Conservation (phyloP, 1,140 invertebrate species). For the Ridgeia piscesae region DNA sequence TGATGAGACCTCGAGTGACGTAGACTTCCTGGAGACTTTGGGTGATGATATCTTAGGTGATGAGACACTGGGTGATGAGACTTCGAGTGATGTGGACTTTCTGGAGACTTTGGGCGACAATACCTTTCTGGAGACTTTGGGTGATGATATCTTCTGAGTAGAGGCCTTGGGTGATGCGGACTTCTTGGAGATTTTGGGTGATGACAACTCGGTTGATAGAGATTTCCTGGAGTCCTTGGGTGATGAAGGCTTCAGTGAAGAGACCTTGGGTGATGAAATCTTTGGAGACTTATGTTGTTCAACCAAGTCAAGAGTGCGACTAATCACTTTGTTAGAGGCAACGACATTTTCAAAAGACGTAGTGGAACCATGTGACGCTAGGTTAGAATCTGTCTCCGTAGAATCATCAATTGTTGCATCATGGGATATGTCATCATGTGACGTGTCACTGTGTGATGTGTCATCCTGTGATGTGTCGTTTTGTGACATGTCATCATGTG, state of each 20-base stretch:
- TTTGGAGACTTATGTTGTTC: neutral
- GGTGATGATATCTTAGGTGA: too few relatives aligned
- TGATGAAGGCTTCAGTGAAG: neutral
- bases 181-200: too few relatives aligned
- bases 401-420: neutral
- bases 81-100: too few relatives aligned
- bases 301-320: neutral
- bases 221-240: too few relatives aligned
- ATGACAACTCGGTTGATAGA: too few relatives aligned
- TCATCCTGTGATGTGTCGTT: neutral
- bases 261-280: neutral
- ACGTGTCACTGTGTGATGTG: neutral
- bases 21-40: too few relatives aligned
- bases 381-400: neutral
- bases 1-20: too few relatives aligned
- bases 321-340: neutral
- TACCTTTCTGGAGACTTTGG: too few relatives aligned
- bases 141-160: too few relatives aligned
- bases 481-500: neutral
- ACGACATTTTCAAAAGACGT: neutral
- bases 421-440: neutral
- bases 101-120: too few relatives aligned
- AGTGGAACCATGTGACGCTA: neutral
- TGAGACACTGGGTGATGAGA: too few relatives aligned
- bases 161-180: too few relatives aligned